Base-by-base conservation (phyloP, 1,140 invertebrate genomes). In the Drosophila oshimai region DNA sequence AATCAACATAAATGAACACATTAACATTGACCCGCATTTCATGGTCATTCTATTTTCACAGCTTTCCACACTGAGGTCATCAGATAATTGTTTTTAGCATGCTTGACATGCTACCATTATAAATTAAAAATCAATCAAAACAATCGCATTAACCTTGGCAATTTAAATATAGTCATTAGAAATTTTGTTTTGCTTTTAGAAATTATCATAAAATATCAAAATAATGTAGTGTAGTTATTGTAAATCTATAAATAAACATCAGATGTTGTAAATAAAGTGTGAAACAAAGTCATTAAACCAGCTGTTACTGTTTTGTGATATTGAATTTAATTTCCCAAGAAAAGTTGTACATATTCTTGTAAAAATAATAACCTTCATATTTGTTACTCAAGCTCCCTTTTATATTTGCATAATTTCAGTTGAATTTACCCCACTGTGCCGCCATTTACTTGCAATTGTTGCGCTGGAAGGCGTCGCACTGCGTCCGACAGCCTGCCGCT, bases 381-480 rank as follows among this genome's bases (percentile, higher is more conserved):
- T n/a, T n/a, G n/a, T n/a, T n/a, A n/a, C n/a, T n/a, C n/a, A n/a
- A n/a, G n/a, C n/a, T n/a, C n/a, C n/a, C n/a, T n/a, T n/a, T n/a
- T n/a, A n/a, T n/a, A n/a, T n/a, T n/a, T n/a, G n/a, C n/a, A n/a
- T n/a, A n/a, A n/a, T n/a, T n/a, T n/a, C n/a, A n/a, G n/a, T n/a
- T 50, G 12, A 37, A 24, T 13, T 26, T 4, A 6, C 2, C 18
- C 26, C 26, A 29, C 31, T 33, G 24, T 42, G 4, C 7, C n/a
- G 7, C n/a, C 18, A 13, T 36, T 34, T 36, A 12, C 41, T 47
- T 67, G 73, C 72, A 69, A 13, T 44, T 47, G n/a, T 26, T 46
- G 37, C 37, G 33, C 51, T 75, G 71, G 49, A 81, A 75, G 22
- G 5, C 22, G 13, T 20, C 18, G 20, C 29, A 53, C 18, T 33